These are phyloP conservation scores for Temnothorax nylanderi DNA, from an alignment of 1,140 invertebrate genomes.

Conservation along the genomic window DNA sequence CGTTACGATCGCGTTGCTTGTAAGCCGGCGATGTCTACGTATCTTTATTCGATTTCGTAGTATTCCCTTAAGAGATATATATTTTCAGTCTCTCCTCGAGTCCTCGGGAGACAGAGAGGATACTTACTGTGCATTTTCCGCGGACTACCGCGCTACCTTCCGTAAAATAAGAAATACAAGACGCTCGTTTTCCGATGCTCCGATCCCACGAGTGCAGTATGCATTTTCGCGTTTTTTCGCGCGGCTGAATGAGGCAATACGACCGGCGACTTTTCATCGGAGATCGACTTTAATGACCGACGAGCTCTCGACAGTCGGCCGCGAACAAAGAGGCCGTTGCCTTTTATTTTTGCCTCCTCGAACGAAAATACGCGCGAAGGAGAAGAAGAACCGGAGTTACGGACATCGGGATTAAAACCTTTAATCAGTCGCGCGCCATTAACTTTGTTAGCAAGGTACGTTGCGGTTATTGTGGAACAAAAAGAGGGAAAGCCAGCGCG, in stretches of 20 bases:
- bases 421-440: slow-evolving; percentile 51
- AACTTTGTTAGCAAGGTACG: slow-evolving; percentile 32
- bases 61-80: slow-evolving; percentile 46
- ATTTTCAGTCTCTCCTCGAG: slow-evolving; percentile 11
- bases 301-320: slow-evolving; percentile 2
- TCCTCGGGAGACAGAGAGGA: slow-evolving; percentile 36
- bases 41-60: slow-evolving; percentile 47
- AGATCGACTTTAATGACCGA: slow-evolving; percentile 41
- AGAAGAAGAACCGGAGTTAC: background rate
- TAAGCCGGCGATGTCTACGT: slow-evolving; percentile 15
- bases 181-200: slow-evolving; percentile 34
- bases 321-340: slow-evolving; percentile 13
- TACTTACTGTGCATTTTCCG: slow-evolving; percentile 58
- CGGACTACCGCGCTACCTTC: slow-evolving; percentile 42
- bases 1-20: slow-evolving; percentile 5
- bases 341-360: slow-evolving; percentile 13
- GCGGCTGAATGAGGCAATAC: background rate
- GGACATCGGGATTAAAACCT: slow-evolving; percentile 40
- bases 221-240: slow-evolving; percentile 36
- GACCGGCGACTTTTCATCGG: slow-evolving; percentile 16
- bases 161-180: slow-evolving; percentile 55
- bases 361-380: no score
- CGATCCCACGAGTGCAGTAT: slow-evolving; percentile 45
- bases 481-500: background rate
- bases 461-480: background rate